These are phyloP conservation scores for Scytalopus superciliaris DNA, from an alignment of 2,113 vertebrate species.

Conservation along the genomic window DNA sequence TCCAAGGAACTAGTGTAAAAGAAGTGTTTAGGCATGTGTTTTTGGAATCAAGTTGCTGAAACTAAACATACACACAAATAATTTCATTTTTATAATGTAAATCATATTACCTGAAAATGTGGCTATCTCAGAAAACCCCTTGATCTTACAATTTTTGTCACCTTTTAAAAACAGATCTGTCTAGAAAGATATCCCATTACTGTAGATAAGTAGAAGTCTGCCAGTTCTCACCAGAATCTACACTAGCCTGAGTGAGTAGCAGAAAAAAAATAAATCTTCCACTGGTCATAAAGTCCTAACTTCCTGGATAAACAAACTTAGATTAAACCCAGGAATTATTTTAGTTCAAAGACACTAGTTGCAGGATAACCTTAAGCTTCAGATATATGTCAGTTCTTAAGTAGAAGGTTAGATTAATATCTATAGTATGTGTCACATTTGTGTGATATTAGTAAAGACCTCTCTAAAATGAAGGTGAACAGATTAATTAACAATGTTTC, in stretches of 20 bases:
- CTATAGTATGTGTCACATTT: not conserved
- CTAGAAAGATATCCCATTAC: not conserved
- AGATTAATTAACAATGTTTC: not conserved
- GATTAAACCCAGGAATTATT: not conserved
- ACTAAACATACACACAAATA: not conserved
- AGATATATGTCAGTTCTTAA: not conserved
- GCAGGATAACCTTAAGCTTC: not conserved
- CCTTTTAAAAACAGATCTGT: not conserved
- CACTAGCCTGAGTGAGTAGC: not conserved
- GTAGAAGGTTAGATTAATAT: not conserved
- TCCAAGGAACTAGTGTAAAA: not conserved
- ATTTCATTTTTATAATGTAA: not conserved
- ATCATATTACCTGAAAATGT: not conserved
- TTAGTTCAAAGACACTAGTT: not conserved
- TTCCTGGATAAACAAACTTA: rapidly evolving
- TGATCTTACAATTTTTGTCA: not conserved
- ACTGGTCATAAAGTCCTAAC: rapidly evolving
- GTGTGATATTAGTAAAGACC: not conserved
- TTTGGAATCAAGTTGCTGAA: not conserved
- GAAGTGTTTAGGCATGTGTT: not conserved
- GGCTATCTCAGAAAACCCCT: not conserved
- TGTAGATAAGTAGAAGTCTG: not conserved
- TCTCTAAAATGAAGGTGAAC: not conserved
- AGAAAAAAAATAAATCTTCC: not conserved
- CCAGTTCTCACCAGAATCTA: not conserved